Percentiles rank a stretch among this genome's conserved stretches.
phyloP scores from a whole-genome alignment of 2,113 vertebrate genomes.

The Reinhardtius hippoglossoides region DNA sequence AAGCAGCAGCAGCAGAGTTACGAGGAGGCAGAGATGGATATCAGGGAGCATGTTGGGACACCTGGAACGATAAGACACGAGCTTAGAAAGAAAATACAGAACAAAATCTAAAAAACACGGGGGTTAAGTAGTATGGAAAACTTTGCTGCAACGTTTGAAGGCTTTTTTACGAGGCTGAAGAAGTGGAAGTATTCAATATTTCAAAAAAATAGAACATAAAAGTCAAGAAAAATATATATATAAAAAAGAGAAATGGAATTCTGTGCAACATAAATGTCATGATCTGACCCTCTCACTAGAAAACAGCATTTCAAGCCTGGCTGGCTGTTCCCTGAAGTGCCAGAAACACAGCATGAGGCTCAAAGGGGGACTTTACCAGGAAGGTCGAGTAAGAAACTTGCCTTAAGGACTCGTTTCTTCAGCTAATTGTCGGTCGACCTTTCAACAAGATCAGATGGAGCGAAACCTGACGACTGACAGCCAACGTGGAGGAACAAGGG shows the following conservation, averaged over 20 bases:
- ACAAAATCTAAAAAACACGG: slow-evolving; percentile 1
- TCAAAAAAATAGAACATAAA: not conserved
- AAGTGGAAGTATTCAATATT: not conserved
- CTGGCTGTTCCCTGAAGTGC: too few relatives aligned
- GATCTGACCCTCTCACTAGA: not conserved
- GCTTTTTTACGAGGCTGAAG: not conserved
- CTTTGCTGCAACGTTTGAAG: not conserved
- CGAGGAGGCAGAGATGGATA: slow-evolving; percentile 43
- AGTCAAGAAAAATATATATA: not conserved
- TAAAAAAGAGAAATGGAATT: not conserved
- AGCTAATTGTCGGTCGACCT: slow-evolving; percentile 24
- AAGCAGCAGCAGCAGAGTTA: slow-evolving; percentile 70
- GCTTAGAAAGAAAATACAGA: slow-evolving; percentile 8
- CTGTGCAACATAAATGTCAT: not conserved
- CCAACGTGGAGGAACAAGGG: not conserved
- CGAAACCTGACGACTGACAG: not conserved
- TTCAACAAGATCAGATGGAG: slow-evolving; percentile 1
- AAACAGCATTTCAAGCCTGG: not conserved
- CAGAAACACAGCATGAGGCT: not conserved
- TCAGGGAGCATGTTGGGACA: slow-evolving; percentile 66
- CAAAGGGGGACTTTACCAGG: not conserved
- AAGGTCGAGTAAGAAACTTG: not conserved
- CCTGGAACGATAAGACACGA: slow-evolving; percentile 65
- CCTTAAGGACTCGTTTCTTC: slow-evolving; percentile 22
- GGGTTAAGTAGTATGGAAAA: not conserved